These are phyloP conservation scores for Masticophis lateralis DNA, from an alignment of 2,797 vertebrate species.

Conservation along the genomic window DNA sequence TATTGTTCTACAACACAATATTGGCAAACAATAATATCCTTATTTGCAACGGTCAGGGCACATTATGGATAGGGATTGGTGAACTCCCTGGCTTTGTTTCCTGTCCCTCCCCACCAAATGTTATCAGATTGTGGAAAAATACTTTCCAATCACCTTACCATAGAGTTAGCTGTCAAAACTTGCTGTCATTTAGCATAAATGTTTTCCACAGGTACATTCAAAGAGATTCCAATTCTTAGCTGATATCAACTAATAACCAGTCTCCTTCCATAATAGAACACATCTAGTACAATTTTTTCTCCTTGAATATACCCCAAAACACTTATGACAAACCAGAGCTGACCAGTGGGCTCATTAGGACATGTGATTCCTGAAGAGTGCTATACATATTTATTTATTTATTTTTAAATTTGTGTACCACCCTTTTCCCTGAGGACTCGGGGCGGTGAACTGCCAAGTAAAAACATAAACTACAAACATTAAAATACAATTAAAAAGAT, in stretches of 20 bases:
- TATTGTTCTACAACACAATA: background rate
- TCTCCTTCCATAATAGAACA: background rate
- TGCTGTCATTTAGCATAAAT: background rate
- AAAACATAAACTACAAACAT: too few relatives aligned
- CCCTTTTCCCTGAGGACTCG: too few relatives aligned
- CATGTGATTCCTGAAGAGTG: background rate
- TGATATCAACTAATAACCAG: background rate
- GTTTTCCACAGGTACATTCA: background rate
- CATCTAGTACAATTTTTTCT: background rate
- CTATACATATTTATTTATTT: background rate
- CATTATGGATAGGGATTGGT: background rate
- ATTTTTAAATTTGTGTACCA: too few relatives aligned
- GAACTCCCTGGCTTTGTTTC: background rate
- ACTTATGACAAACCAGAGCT: background rate
- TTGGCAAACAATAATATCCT: background rate
- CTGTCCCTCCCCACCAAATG: background rate
- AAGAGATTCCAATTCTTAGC: background rate
- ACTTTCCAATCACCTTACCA: background rate
- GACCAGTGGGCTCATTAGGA: background rate
- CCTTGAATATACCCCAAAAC: background rate
- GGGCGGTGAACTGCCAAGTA: too few relatives aligned
- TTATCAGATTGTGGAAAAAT: background rate
- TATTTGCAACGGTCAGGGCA: background rate
- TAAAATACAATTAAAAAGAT: too few relatives aligned
- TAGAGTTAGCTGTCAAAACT: background rate